Conservation (phyloP, 2,888 invertebrate genomes). For the Corythucha ciliata region DNA sequence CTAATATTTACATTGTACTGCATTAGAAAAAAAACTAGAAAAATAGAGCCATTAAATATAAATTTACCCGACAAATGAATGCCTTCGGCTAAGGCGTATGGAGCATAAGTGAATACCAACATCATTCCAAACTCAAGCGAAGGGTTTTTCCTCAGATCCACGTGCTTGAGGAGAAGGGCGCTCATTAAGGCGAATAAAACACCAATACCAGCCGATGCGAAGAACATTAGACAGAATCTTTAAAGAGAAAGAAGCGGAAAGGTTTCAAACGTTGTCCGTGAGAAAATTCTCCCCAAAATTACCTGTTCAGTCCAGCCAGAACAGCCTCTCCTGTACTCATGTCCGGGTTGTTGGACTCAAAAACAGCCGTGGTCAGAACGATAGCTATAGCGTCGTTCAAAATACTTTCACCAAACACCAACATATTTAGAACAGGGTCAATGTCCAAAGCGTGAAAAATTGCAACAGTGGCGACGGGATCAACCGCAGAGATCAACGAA, state of each 20-base stretch:
- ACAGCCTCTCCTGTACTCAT: constrained; percentile 73
- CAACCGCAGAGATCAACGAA: constrained; percentile 94
- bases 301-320: constrained; percentile 65
- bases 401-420: constrained; percentile 91
- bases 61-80: constrained; percentile 74
- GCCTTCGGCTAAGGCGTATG: constrained; percentile 96
- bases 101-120: constrained; percentile 96
- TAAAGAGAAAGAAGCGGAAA: neutral
- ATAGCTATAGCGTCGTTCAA: constrained; percentile 98
- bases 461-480: constrained; percentile 97
- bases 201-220: constrained; percentile 95
- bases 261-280: neutral
- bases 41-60: neutral
- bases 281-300: constrained; percentile 20
- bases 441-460: constrained; percentile 97
- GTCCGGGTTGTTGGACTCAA: constrained; percentile 58
- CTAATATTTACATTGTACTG: constrained; percentile 43
- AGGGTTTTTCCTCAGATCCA: constrained; percentile 92
- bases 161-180: constrained; percentile 84
- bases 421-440: constrained; percentile 96
- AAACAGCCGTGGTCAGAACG: constrained; percentile 83
- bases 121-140: constrained; percentile 97
- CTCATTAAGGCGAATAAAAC: constrained; percentile 88
- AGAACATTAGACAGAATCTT: constrained; percentile 89
- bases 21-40: neutral